Evolutionary conservation across 2,888 invertebrate genomes (phyloP).

Genomic region (Biston stratarius): DNA sequence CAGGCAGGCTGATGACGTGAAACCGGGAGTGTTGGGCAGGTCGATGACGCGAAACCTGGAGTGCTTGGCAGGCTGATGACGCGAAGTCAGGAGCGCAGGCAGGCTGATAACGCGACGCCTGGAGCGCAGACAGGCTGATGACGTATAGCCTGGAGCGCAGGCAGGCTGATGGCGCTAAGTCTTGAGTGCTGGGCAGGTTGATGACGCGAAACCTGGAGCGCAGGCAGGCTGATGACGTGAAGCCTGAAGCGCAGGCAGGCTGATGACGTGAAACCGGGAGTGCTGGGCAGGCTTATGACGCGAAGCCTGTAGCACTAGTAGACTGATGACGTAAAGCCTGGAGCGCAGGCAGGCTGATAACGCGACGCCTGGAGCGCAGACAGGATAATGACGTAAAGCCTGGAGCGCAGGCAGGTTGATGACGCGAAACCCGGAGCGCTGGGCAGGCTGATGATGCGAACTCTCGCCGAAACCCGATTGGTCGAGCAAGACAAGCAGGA

Average conservation of each 20-base stretch:
- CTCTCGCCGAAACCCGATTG: not conserved
- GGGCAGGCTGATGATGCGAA: not conserved
- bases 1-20: not conserved
- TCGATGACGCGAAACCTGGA: conserved; percentile 13
- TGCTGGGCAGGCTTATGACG: conserved; percentile 3
- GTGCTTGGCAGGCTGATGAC: no score
- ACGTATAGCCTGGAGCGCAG: conserved; percentile 1
- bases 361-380: not conserved
- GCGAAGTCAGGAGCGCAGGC: not conserved
- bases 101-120: not conserved
- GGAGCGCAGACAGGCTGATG: not conserved
- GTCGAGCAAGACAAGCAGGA: not conserved
- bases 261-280: not conserved
- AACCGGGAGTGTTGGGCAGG: not conserved
- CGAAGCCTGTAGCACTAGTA: conserved; percentile 4
- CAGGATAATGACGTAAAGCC: not conserved
- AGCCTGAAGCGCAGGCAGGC: not conserved
- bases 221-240: not conserved
- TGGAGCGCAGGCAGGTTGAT: not conserved
- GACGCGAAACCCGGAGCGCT: not conserved
- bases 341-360: not conserved
- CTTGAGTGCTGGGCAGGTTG: not conserved
- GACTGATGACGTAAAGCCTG: not conserved
- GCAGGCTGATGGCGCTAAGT: not conserved
- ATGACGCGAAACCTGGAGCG: not conserved